Base-by-base conservation (phyloP, 2,113 vertebrate genomes). In the Xyliphius kryptos region DNA sequence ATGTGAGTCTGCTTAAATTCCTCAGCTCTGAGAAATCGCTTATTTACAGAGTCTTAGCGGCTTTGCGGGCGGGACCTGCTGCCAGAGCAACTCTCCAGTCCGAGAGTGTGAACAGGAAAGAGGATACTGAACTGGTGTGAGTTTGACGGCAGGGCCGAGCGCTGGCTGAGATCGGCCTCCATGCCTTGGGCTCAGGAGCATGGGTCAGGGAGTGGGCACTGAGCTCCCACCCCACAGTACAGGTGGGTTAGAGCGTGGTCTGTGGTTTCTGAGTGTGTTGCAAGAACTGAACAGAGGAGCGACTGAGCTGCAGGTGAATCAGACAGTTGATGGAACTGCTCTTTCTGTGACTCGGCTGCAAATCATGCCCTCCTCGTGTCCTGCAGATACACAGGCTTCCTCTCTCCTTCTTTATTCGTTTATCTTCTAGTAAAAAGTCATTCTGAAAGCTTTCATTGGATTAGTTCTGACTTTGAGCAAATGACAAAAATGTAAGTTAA, bases 81-180 rank as follows among this genome's bases (percentile, higher is more conserved):
- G 36, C 51, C 44, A 57, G 20, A 63, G 55, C 68, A 85, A 85
- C 79, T 75, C 74, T 48, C 55, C 65, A 69, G 48, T 43, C 46
- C 56, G 61, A 3, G 0, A 6, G 21, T 60, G 0, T 53, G 75
- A 77, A 89, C 85, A 88, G 82, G 80, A 86, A 87, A 83, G 81
- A 84, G 3, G 80, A 84, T 85, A 75, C 54, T 56, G 14, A 46
- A 46, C 43, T 2, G 14, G 14, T 5, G 13, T 46, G 43, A n/a
- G 14, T 46, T 46, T n/a, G 9, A 46, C 11, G 13, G 13, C 6
- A 6, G n/a, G 43, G 12, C n/a, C 5, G 43, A n/a, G 9, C 3
- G 43, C 43, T n/a, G 12, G 14, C 43, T 46, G 2, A 46, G 26
- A 32, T 6, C 1, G 7, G 2, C 43, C 43, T 46, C 43, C 8